Evolutionary conservation across 2,797 vertebrate species (phyloP).

Genomic region (Pelochelys cantorii): DNA sequence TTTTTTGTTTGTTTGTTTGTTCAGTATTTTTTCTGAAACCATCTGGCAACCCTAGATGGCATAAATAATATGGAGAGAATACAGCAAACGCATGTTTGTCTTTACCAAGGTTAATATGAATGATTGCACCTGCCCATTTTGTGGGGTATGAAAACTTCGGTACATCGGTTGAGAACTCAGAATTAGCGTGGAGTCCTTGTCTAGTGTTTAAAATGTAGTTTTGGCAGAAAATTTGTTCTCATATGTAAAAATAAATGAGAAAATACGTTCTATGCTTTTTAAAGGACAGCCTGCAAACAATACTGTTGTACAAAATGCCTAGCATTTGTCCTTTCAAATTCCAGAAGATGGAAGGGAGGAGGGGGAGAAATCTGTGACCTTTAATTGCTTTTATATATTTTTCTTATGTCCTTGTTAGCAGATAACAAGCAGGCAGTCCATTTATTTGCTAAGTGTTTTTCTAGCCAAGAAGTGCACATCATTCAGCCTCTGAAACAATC

Average conservation of each 20-base stretch:
- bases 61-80: not conserved
- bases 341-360: not conserved
- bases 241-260: fast-evolving
- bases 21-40: no score
- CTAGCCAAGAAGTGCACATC: conserved; percentile 18
- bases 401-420: conserved; percentile 18
- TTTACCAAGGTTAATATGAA: not conserved
- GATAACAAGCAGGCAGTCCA: conserved; percentile 26
- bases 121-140: fast-evolving
- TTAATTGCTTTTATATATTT: conserved; percentile 30
- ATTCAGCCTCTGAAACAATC: conserved; percentile 44
- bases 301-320: not conserved
- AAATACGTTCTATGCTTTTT: not conserved
- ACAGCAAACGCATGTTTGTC: not conserved
- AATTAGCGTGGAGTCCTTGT: not conserved
- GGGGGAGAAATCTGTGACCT: conserved; percentile 65
- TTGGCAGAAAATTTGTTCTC: fast-evolving
- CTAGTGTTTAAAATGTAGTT: not conserved
- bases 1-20: no score
- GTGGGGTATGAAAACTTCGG: fast-evolving
- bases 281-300: not conserved
- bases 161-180: fast-evolving
- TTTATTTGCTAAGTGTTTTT: conserved; percentile 62
- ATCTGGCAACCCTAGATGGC: no score
- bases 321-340: conserved; percentile 26